Base-by-base conservation (phyloP, 1,140 invertebrate genomes). In the Laupala kohalensis region DNA sequence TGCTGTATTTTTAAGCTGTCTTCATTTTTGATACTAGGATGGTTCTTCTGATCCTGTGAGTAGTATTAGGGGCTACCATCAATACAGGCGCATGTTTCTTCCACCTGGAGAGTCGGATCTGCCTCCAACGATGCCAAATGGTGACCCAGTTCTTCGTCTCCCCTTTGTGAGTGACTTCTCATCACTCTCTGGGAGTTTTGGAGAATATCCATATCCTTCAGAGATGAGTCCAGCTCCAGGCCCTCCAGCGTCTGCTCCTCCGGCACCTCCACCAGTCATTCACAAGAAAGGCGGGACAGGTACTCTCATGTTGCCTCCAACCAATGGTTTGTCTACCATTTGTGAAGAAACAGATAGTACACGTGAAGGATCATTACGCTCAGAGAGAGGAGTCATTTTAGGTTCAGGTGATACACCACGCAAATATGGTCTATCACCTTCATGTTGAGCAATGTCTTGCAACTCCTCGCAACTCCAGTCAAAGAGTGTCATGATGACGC, bases 71-170 rank as follows among this genome's bases (percentile, higher is more conserved):
- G 72, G 72, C 37, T 73, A 70, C 13, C 72, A 73, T 28, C 69
- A 70, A 26, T 73, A 73, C 64, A 62, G 69, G 19, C 72, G 72
- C 3, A 73, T 73, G 72, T 70, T 71, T 26, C n/a, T 73, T 25
- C 72, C 72, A 23, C 72, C 72, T 25, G 67, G 27, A 0, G 71
- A 69, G 25, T 29, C 27, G 19, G 67, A 30, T 12, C 13, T 68
- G 15, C 37, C 37, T 53, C 37, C 37, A 13, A 9, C 67, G 26
- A 68, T 23, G 29, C 19, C 24, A 6, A 67, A 63, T 65, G 65
- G 30, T 25, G 62, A 28, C n/a, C 25, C 69, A n/a, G 28, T 24
- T n/a, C 27, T 29, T 9, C 63, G 69, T 28, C 67, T 53, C 25
- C 69, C 68, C 6, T 67, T 70, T 23, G 28, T 29, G 4, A 30